Base-by-base conservation (phyloP, 2,888 invertebrate species). In the Caenorhabditis zanzibari region DNA sequence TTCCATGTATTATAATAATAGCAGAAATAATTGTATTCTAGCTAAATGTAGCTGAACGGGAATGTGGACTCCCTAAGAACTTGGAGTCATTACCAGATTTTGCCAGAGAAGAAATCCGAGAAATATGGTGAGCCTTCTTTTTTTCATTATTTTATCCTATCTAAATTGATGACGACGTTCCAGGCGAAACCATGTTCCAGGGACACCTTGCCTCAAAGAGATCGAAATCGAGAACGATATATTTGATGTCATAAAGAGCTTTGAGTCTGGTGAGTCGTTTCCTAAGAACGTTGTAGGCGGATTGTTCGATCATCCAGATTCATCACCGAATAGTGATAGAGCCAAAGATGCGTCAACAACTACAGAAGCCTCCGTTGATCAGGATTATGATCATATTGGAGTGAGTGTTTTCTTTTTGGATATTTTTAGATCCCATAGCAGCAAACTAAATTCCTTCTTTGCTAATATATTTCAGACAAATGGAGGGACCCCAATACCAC, bases 31-130 rank as follows among this genome's bases (percentile, higher is more conserved):
- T 35, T 32, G 24, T 6, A 26, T 69, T 61, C 32, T 22, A 68
- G 68, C 49, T 54, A 2, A 54, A 47, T 56, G 47, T 41, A 22
- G 61, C 63, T 12, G 64, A 64, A n/a, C n/a, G 63, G 66, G 79
- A 83, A 41, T 91, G 91, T 68, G 91, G 88, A 0, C 74, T 90
- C 1, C 91, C 91, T 1, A 81, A 76, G 16, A 90, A 91, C 69
- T 49, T 90, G 22, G 41, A 59, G 12, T 35, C 69, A 1, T 71
- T 91, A n/a, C 91, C 91, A 1, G 88, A 87, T 26, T 91, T 89
- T 72, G 91, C 90, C 0, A 89, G 88, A 49, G 91, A 91, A 71
- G 91, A 91, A 63, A 80, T 91, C 19, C 66, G 86, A 26, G 88
- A 90, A 61, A 88, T 91, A 54, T 91, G 91, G 91, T 91, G 16